Evolutionary conservation across 35 echinoderm and acorn worm species (phyloP).

Genomic region (Anneissia japonica): DNA sequence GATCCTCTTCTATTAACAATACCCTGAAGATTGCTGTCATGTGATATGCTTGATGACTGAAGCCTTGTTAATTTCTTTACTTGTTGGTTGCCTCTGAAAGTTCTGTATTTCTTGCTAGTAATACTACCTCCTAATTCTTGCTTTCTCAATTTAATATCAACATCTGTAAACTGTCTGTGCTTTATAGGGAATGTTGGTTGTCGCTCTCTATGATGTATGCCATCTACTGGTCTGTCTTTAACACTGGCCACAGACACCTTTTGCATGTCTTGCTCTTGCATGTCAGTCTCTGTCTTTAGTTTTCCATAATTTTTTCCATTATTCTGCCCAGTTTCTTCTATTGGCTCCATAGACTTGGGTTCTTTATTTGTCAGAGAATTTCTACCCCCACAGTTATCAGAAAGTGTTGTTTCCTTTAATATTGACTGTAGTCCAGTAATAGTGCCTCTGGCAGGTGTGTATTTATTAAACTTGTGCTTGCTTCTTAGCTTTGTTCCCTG

Average conservation of each 20-base stretch:
- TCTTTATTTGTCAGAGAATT: not conserved
- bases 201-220: not conserved
- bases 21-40: not conserved
- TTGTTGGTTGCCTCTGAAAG: not conserved
- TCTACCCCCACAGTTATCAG: not conserved
- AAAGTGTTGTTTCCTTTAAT: not conserved
- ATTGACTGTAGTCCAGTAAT: not conserved
- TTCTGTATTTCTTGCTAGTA: not conserved
- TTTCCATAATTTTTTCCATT: not conserved
- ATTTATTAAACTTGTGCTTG: not conserved
- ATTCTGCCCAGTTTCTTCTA: not conserved
- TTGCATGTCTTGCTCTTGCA: not conserved
- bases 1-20: not conserved
- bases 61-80: not conserved
- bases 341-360: not conserved
- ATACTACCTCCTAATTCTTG: too few species aligned
- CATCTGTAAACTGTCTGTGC: not conserved
- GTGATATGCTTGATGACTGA: not conserved
- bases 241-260: not conserved
- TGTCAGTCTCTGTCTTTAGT: not conserved
- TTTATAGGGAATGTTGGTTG: not conserved
- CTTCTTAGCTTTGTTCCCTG: not conserved
- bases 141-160: not conserved
- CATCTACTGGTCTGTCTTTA: not conserved
- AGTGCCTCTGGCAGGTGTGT: not conserved